A percentile compares a stretch with the other conserved stretches of the same genome.
These are phyloP conservation scores for Phaenicophaeus curvirostris DNA, from an alignment of 2,797 vertebrate genomes.

Conservation along the genomic window DNA sequence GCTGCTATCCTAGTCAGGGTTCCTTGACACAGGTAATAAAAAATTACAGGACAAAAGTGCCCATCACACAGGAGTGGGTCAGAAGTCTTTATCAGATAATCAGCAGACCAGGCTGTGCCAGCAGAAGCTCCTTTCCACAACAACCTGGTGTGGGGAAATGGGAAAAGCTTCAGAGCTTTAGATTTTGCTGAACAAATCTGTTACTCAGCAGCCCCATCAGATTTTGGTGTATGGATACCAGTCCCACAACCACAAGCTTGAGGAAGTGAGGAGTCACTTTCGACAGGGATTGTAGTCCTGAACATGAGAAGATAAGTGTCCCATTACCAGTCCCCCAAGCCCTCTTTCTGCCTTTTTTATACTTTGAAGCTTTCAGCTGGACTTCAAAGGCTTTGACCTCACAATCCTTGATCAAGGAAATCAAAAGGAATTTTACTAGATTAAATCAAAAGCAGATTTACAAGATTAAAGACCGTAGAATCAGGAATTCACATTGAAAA, in stretches of 20 bases:
- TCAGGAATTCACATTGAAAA: conserved; percentile 35
- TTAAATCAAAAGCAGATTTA: conserved; percentile 53
- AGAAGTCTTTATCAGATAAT: neutral
- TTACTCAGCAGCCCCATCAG: neutral
- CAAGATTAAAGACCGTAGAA: conserved; percentile 32
- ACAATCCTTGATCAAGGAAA: conserved; percentile 24
- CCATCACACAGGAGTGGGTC: neutral
- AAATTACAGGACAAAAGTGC: neutral
- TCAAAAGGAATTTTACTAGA: conserved; percentile 48
- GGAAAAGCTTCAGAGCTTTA: neutral
- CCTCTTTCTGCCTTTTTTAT: neutral
- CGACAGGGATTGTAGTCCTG: neutral
- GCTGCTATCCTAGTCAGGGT: neutral
- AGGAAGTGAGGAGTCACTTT: neutral
- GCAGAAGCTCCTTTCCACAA: neutral
- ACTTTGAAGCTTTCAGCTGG: neutral
- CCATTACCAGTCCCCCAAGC: neutral
- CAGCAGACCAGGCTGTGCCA: neutral
- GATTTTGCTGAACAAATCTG: neutral
- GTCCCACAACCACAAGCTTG: neutral
- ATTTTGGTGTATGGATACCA: neutral
- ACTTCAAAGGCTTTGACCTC: conserved; percentile 40
- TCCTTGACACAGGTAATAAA: neutral
- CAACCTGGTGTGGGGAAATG: neutral
- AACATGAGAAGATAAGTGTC: neutral